Conservation (phyloP, 30 jellyfish, hydroid and myxozoan genomes). For the Cassiopea andromeda region DNA sequence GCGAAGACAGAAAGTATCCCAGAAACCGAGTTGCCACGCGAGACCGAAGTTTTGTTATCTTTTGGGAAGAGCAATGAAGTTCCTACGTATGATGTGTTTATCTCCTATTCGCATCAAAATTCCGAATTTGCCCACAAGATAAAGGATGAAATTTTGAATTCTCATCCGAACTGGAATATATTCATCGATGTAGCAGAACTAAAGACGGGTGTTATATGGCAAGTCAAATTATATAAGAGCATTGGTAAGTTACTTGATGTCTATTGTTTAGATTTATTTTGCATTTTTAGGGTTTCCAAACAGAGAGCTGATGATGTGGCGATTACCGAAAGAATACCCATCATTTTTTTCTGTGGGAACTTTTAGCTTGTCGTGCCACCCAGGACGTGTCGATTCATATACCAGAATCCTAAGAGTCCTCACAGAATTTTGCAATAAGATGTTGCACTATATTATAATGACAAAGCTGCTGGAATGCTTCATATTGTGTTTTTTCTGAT, state of each 20-base stretch:
- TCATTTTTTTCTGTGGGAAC: too few relatives aligned
- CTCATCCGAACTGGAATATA: slow-evolving; percentile 64
- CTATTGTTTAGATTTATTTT: too few relatives aligned
- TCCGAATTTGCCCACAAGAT: slow-evolving; percentile 57
- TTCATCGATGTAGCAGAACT: slow-evolving; percentile 70
- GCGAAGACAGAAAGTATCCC: background rate
- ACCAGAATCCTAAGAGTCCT: too few relatives aligned
- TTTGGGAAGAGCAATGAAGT: background rate
- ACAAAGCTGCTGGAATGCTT: too few relatives aligned
- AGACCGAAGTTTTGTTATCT: slow-evolving; percentile 4
- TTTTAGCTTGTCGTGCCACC: too few relatives aligned
- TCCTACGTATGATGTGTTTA: slow-evolving; percentile 61
- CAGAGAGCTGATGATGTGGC: too few relatives aligned
- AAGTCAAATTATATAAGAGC: slow-evolving; percentile 62
- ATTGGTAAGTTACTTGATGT: slow-evolving; percentile 31
- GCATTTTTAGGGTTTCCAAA: too few relatives aligned
- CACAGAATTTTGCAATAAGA: too few relatives aligned
- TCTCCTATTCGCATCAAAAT: slow-evolving; percentile 66
- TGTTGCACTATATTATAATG: too few relatives aligned
- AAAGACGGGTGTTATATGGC: slow-evolving; percentile 73
- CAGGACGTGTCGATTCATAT: too few relatives aligned
- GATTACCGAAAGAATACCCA: too few relatives aligned
- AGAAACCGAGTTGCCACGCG: background rate
- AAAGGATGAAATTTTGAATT: background rate
- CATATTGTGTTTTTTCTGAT: too few relatives aligned